Percentiles rank a stretch among this genome's conserved stretches.
These are phyloP conservation scores for Eilema griseolum DNA, from an alignment of 2,888 invertebrate genomes.

Conservation along the genomic window DNA sequence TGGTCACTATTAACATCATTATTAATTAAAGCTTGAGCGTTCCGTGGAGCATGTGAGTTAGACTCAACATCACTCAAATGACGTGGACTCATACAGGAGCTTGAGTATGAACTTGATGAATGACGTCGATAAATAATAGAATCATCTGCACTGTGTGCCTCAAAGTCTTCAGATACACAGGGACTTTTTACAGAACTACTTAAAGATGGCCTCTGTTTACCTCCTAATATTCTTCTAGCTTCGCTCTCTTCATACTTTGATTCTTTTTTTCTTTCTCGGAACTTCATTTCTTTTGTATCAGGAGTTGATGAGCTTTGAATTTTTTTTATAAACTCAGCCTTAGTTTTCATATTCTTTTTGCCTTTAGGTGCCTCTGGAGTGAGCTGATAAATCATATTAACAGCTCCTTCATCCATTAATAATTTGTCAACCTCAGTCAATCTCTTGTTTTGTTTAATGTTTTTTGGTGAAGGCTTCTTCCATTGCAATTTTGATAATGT, in stretches of 20 bases:
- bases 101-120: slow-evolving; percentile 94
- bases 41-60: slow-evolving; percentile 53
- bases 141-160: slow-evolving; percentile 89
- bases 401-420: slow-evolving; percentile 94
- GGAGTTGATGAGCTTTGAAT: slow-evolving; percentile 84
- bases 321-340: slow-evolving; percentile 88
- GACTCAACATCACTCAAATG: slow-evolving; percentile 86
- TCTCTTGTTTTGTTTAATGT: slow-evolving; percentile 84
- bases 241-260: slow-evolving; percentile 72
- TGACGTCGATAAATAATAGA: slow-evolving; percentile 94
- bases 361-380: slow-evolving; percentile 87
- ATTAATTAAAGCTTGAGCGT: slow-evolving; percentile 38
- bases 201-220: slow-evolving; percentile 74
- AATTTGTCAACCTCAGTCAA: slow-evolving; percentile 91
- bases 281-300: slow-evolving; percentile 79
- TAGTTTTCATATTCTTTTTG: slow-evolving; percentile 82
- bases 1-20: slow-evolving; percentile 26
- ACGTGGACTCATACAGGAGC: slow-evolving; percentile 89
- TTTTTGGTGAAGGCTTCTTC: slow-evolving; percentile 82
- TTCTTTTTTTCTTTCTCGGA: slow-evolving; percentile 84
- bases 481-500: slow-evolving; percentile 72
- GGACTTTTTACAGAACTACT: slow-evolving; percentile 83
- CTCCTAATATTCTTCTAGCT: slow-evolving; percentile 70
- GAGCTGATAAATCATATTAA: slow-evolving; percentile 94
- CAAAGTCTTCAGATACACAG: slow-evolving; percentile 88